Conservation (phyloP, 2,888 invertebrate species). For the Oscheius onirici region DNA sequence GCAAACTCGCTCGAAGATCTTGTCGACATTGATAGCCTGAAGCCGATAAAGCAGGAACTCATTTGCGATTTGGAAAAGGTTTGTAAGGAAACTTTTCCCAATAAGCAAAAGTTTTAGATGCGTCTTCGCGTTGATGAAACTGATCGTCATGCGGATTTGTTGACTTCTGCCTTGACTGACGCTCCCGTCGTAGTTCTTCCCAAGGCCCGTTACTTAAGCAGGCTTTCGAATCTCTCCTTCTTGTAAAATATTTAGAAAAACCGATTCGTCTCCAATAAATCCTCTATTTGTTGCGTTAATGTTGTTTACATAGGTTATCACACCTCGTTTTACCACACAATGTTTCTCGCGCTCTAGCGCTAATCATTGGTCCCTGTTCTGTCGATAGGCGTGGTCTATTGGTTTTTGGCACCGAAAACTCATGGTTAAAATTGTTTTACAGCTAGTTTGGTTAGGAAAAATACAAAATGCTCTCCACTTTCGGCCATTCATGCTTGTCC, state of each 20-base stretch:
- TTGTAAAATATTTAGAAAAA: no score
- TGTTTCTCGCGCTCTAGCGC: slow-evolving; percentile 13
- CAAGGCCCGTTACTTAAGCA: background rate
- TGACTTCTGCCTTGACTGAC: background rate
- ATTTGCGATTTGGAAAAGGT: background rate
- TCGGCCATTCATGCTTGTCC: background rate
- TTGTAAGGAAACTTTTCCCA: background rate
- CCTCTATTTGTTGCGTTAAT: background rate
- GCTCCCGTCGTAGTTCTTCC: background rate
- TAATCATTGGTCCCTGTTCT: slow-evolving; percentile 28
- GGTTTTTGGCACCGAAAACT: slow-evolving; percentile 26
- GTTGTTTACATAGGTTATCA: background rate
- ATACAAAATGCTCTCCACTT: background rate
- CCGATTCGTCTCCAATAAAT: no score
- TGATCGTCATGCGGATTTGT: background rate
- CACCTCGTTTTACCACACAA: background rate
- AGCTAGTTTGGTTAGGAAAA: background rate
- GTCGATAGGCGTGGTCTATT: slow-evolving; percentile 26
- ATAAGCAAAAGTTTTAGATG: background rate
- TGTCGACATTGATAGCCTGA: background rate
- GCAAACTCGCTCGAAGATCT: background rate
- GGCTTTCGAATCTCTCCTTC: no score
- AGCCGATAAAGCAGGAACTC: background rate
- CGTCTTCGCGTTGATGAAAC: background rate
- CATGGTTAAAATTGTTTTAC: slow-evolving; percentile 6